Evolutionary conservation across 2,888 invertebrate genomes (phyloP).

Genomic region (Malacosoma neustria): DNA sequence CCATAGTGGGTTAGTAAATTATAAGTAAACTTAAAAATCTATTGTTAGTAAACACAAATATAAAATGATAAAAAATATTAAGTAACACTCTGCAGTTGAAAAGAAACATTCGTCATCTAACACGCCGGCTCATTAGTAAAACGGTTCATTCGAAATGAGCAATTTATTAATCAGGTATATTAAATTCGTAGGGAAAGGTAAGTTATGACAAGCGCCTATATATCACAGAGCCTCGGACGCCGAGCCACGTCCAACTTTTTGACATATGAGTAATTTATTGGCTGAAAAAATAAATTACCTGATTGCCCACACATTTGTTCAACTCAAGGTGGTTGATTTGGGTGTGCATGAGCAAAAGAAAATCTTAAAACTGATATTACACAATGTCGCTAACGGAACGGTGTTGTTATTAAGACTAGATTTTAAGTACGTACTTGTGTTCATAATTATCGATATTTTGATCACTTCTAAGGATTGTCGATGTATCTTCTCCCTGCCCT

Average conservation of each 20-base stretch:
- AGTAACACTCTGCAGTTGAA: too few species aligned
- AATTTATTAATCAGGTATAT: slow-evolving; percentile 55
- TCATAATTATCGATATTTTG: too few species aligned
- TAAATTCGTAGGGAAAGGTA: slow-evolving; percentile 53
- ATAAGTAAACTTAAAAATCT: too few species aligned
- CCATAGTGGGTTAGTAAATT: too few species aligned
- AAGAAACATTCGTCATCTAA: background rate
- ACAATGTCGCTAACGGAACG: too few species aligned
- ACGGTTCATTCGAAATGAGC: slow-evolving; percentile 36
- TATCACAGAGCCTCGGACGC: slow-evolving; percentile 54
- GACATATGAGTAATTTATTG: slow-evolving; percentile 74
- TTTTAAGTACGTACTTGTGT: too few species aligned
- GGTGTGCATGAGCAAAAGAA: slow-evolving; percentile 67
- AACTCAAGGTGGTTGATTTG: slow-evolving; percentile 66
- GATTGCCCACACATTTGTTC: slow-evolving; percentile 70
- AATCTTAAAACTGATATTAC: too few species aligned
- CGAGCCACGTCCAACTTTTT: slow-evolving; percentile 54
- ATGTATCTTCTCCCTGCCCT: too few species aligned
- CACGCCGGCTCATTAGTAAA: slow-evolving; percentile 33
- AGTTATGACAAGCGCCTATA: slow-evolving; percentile 66
- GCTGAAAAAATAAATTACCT: slow-evolving; percentile 71
- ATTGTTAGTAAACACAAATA: too few species aligned
- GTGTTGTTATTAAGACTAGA: too few species aligned
- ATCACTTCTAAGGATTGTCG: too few species aligned
- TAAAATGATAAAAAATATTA: too few species aligned